These are phyloP conservation scores for Drosophila ambigua DNA, from an alignment of 1,140 invertebrate genomes.

Conservation along the genomic window DNA sequence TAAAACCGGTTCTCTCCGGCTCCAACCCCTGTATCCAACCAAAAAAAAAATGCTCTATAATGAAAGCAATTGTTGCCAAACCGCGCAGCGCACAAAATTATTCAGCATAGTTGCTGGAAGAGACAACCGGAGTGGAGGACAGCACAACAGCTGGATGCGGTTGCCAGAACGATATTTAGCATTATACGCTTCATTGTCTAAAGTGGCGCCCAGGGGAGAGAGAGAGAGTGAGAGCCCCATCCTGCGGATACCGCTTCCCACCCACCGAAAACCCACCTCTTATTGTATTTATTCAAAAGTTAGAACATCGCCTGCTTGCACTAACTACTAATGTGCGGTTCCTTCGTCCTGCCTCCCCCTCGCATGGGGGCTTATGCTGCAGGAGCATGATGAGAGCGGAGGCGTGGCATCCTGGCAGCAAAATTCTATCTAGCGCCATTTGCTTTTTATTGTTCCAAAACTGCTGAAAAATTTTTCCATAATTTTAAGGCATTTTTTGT, in stretches of 20 bases:
- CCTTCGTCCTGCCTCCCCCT: not conserved
- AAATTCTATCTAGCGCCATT: slow-evolving; percentile 70
- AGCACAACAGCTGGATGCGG: slow-evolving; percentile 60
- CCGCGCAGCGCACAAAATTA: slow-evolving; percentile 77
- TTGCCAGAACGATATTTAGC: slow-evolving; percentile 75
- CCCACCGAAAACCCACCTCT: not conserved
- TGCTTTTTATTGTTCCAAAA: slow-evolving; percentile 77
- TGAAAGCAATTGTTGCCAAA: slow-evolving; percentile 82
- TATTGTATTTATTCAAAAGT: slow-evolving; percentile 81
- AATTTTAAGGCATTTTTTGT: slow-evolving; percentile 55
- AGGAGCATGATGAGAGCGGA: slow-evolving; percentile 8
- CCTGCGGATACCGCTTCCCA: not conserved
- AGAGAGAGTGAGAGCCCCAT: slow-evolving; percentile 31
- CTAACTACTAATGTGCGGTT: slow-evolving; percentile 81
- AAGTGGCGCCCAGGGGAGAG: slow-evolving; percentile 69
- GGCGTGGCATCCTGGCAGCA: slow-evolving; percentile 52
- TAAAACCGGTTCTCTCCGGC: slow-evolving; percentile 5
- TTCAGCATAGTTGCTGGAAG: slow-evolving; percentile 60
- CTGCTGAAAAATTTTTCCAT: slow-evolving; percentile 77
- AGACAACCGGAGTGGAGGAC: slow-evolving; percentile 10
- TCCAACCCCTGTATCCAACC: slow-evolving; percentile 10
- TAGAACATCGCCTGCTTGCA: slow-evolving; percentile 76
- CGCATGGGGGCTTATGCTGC: slow-evolving; percentile 12
- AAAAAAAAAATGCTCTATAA: slow-evolving; percentile 68
- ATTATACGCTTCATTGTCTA: slow-evolving; percentile 82